phyloP scores from a whole-genome alignment of 2,797 vertebrate species.

The Microctenopoma stevenorrisi region DNA sequence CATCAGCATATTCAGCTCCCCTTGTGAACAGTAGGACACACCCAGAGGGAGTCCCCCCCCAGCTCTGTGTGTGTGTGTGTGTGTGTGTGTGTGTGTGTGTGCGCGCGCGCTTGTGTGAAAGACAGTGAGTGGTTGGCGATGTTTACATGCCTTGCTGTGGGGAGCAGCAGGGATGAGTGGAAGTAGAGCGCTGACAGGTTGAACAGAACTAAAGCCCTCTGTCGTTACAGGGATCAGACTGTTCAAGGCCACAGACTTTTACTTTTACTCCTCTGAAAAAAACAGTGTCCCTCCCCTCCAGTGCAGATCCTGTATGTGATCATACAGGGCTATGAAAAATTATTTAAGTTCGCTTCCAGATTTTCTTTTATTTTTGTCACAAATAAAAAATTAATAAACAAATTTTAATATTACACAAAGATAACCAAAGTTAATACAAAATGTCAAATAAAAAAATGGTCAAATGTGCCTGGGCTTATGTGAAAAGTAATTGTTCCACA shows the following conservation, averaged over 20 bases:
- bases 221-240: constrained; percentile 77
- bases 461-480: no score
- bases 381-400: no score
- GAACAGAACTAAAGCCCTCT: constrained; percentile 73
- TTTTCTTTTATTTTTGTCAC: no score
- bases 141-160: constrained; percentile 57
- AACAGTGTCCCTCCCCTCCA: constrained; percentile 28
- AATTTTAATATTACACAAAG: no score
- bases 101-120: neutral
- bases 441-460: no score
- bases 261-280: constrained; percentile 61
- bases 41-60: constrained; percentile 14
- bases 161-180: constrained; percentile 65
- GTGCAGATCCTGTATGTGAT: constrained; percentile 14
- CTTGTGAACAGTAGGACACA: constrained; percentile 39
- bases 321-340: neutral
- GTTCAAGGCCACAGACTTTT: constrained; percentile 72
- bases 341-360: no score
- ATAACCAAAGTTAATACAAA: no score
- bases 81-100: no score
- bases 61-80: constrained; percentile 3
- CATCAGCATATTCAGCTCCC: constrained; percentile 31
- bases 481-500: no score
- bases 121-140: constrained; percentile 27
- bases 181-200: constrained; percentile 70